A percentile compares a stretch with the other conserved stretches of the same genome.
Conservation (phyloP, 2,113 vertebrate species). For the Apus apus region DNA sequence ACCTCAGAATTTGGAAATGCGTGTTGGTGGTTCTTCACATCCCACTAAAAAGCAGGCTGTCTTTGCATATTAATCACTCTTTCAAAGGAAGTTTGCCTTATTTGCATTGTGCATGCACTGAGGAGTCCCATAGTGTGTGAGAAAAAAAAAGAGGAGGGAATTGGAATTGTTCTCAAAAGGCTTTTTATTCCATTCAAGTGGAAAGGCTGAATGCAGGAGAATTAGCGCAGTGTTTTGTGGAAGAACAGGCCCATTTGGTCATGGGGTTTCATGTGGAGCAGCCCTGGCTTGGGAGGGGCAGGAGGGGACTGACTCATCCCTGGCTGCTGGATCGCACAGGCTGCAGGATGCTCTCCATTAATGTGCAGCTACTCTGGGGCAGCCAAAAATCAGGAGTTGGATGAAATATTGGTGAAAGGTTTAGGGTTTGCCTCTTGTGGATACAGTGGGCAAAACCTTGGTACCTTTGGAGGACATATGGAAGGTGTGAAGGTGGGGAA, state of each 20-base stretch:
- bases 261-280: conserved; percentile 29
- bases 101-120: conserved; percentile 76
- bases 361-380: not conserved
- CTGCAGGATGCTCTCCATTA: not conserved
- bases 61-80: conserved; percentile 81
- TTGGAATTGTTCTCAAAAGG: conserved; percentile 77
- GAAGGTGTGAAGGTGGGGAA: not conserved
- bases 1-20: conserved; percentile 69
- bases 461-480: rapidly evolving
- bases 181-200: conserved; percentile 79
- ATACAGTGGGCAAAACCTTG: not conserved
- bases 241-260: conserved; percentile 58
- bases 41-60: conserved; percentile 67
- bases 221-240: conserved; percentile 61
- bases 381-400: not conserved
- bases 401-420: not conserved
- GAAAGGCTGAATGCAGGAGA: conserved; percentile 73
- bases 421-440: not conserved
- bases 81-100: conserved; percentile 77
- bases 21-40: conserved; percentile 71
- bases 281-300: not conserved
- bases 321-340: conserved; percentile 68
- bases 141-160: conserved; percentile 44
- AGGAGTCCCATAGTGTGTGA: conserved; percentile 72
- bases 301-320: conserved; percentile 68